Evolutionary conservation across 2,113 vertebrate species (phyloP), one percentile per base, ranked within the genome.

Genomic region (Cromileptes altivelis): DNA sequence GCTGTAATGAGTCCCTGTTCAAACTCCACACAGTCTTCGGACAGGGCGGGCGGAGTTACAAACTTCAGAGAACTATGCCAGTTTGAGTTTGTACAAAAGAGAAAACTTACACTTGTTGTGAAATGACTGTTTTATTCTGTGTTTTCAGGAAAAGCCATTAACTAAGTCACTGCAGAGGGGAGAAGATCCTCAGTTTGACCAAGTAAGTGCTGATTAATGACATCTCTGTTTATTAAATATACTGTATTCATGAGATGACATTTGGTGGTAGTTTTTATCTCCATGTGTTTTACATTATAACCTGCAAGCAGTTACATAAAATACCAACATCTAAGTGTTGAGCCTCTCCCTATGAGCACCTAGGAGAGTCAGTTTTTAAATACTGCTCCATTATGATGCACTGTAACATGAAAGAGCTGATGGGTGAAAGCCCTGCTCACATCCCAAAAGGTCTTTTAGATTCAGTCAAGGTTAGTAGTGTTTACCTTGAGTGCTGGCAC

Each of bases 111-210:
- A 49, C 21, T 21, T 58, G 12, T 50, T 82, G 19, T 72, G 17
- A 68, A 49, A 52, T 40, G 2, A 19, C 6, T 15, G 0, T 37
- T 57, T 73, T 63, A 52, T 21, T 64, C 0, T 82, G 2, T 89
- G 56, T 63, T 93, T 88, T 49, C 86, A 99, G 98, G 98, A 99
- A 91, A 99, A 99, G 92, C 96, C 98, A 23, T 94, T 99, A 94
- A 97, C 97, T 81, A 99, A 99, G 93, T 99, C 98, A 62, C 94
- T 99, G 18, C 98, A 99, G 89, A 96, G 97, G 92, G 97, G 98
- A 92, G 98, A 99, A 93, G 98, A 99, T 94, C 95, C 97, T 65
- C 98, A 98, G 75, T 99, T 99, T 96, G 98, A 99, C 93, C 98
- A 99, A 95, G 98, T 98, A 95, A 95, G 97, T 96, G 25, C 21